Conservation (phyloP, 2,113 vertebrate species). For the Hyperopisus bebe region DNA sequence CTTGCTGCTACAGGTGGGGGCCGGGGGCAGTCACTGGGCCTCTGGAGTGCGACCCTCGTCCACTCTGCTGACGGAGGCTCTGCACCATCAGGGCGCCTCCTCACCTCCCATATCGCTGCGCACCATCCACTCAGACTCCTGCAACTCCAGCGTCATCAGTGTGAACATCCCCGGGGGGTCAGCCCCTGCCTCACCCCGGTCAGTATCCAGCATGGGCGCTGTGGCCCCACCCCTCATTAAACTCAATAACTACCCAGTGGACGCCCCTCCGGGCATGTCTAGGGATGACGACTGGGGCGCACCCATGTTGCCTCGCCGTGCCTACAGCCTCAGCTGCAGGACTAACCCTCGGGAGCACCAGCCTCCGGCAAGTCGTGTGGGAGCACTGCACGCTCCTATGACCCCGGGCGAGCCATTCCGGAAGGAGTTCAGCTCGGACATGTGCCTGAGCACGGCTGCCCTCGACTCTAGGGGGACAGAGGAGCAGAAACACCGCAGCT, state of each 20-base stretch:
- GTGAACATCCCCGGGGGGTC: constrained; percentile 46
- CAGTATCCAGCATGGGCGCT: constrained; percentile 20
- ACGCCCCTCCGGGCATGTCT: rapidly evolving
- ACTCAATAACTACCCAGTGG: constrained; percentile 54
- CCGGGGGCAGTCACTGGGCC: constrained; percentile 41
- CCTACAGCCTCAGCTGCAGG: constrained; percentile 24
- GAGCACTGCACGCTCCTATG: constrained; percentile 14
- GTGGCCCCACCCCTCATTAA: constrained; percentile 56
- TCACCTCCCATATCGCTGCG: constrained; percentile 46
- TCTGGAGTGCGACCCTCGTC: constrained; percentile 34
- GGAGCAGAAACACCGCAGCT: constrained; percentile 72
- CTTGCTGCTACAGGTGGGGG: constrained; percentile 44
- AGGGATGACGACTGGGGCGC: rapidly evolving
- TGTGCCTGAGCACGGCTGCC: constrained; percentile 47
- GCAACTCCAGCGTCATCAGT: constrained; percentile 59
- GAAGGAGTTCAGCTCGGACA: constrained; percentile 40
- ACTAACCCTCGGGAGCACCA: not conserved
- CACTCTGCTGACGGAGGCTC: constrained; percentile 53
- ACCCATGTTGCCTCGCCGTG: not conserved
- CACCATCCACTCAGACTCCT: constrained; percentile 60
- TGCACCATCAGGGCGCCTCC: constrained; percentile 61
- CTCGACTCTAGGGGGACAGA: constrained; percentile 55
- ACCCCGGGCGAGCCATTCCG: rapidly evolving
- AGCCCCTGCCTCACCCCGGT: constrained; percentile 26
- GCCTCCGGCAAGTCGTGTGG: rapidly evolving